Evolutionary conservation across 2,797 vertebrate genomes (phyloP).

Genomic region (Meda fulgida): DNA sequence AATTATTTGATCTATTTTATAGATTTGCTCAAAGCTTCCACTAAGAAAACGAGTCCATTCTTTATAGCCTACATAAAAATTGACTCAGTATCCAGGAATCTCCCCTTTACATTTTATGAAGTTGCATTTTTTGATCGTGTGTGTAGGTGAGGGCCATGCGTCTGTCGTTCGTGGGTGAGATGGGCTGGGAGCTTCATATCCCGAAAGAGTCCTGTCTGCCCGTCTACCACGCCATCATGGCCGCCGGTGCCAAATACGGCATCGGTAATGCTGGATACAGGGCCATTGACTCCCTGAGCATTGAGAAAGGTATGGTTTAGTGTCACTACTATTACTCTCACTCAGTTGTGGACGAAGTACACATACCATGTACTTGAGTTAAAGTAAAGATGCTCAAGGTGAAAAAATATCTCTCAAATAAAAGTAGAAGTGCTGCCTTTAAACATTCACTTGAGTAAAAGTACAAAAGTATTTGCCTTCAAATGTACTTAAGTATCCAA

Average conservation of each 20-base stretch:
- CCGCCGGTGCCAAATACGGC: conserved; percentile 82
- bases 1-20: not conserved
- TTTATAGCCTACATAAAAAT: not conserved
- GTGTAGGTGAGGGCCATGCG: conserved; percentile 91
- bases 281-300: conserved; percentile 97
- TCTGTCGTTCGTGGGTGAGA: conserved; percentile 92
- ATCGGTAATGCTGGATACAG: conserved; percentile 91
- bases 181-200: conserved; percentile 96
- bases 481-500: no score
- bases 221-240: conserved; percentile 90
- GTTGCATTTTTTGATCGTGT: not conserved
- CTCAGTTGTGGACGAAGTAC: no score
- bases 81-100: not conserved
- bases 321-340: not conserved
- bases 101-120: not conserved
- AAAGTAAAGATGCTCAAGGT: no score
- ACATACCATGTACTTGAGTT: no score
- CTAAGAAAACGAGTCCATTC: not conserved
- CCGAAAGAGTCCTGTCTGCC: conserved; percentile 84
- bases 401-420: no score
- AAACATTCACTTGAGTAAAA: no score
- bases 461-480: no score
- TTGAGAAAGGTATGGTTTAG: conserved; percentile 85
- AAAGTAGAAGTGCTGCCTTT: no score
- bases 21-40: not conserved